Conservation (phyloP, 2,797 vertebrate species). For the Sardinella longiceps region DNA sequence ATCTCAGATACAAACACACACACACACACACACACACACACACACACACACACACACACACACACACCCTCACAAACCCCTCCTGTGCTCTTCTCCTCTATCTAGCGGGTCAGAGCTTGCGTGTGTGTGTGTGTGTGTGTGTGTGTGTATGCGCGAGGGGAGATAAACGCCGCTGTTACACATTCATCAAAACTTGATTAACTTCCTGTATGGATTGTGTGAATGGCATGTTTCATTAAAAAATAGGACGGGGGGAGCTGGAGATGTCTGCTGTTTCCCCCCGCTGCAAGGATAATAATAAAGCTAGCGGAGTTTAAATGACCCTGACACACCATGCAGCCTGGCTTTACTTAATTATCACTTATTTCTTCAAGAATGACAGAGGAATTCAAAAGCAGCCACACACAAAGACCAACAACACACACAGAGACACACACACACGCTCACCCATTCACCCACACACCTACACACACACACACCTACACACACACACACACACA, state of each 20-base stretch:
- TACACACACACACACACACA: no score
- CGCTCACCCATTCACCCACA: no score
- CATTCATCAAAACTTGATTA: slow-evolving; percentile 74
- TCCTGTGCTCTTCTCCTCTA: background rate
- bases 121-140: no score
- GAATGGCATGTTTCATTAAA: slow-evolving; percentile 60
- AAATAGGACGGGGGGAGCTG: slow-evolving; percentile 47
- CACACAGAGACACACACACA: no score
- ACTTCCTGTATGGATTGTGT: slow-evolving; percentile 56
- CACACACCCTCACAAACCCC: background rate
- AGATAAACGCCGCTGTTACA: slow-evolving; percentile 65
- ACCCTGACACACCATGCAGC: background rate
- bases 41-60: no score
- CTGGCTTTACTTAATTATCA: background rate
- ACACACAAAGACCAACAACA: background rate
- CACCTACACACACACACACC: background rate
- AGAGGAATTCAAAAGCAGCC: no score
- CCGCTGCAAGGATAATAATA: background rate
- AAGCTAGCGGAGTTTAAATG: slow-evolving; percentile 12
- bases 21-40: no score
- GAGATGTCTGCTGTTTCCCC: slow-evolving; percentile 2
- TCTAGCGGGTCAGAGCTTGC: no score
- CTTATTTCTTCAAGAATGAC: background rate
- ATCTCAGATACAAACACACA: no score
- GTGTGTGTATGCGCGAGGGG: no score